Base-by-base conservation (phyloP, 2,113 vertebrate genomes). In the Ophthalmolycus amberensis region DNA sequence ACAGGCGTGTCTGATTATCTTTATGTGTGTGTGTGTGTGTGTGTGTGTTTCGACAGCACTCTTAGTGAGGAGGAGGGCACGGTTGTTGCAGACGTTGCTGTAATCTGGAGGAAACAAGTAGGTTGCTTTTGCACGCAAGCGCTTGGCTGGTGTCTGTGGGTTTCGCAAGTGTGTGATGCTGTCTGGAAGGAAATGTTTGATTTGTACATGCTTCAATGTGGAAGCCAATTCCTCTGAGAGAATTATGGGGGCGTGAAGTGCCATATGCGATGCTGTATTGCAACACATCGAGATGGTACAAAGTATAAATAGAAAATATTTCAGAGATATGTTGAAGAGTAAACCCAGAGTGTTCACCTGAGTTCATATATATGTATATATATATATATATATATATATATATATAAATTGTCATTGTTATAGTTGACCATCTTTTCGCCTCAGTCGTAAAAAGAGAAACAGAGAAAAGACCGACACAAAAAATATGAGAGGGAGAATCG, bases 1-100 rank as follows among this genome's bases (percentile, higher is more conserved):
- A 32, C 78, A 76, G 44, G 80, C 73, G 69, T 63, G 88, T 90
- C 87, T 89, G 88, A 88, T 84, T 89, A 73, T 79, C 78, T 88
- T 84, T 77, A 82, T 37, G 79, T 60, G 71, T 16, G 63, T 48
- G 77, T 18, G 71, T 71, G 50, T 52, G 48, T 42, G 56, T 34
- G 16, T 70, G 58, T 56, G 76, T 16, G 70, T 71, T 69, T 69
- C 16, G 9, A 71, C 27, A 67, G 58, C 59, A 50, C 22, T 58
- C 81, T 46, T 52, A 8, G 44, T 22, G 82, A 88, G 63, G 32
- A 48, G 75, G 81, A 86, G 71, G 75, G 59, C 76, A 71, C 3
- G 62, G 56, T 16, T 75, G 83, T 84, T 90, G 52, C 58, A 80
- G 81, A 10, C 32, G 44, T 40, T 25, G 77, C 76, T 80, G 52